Evolutionary conservation across 2,113 vertebrate genomes (phyloP).

Genomic region (Rhombomys opimus): DNA sequence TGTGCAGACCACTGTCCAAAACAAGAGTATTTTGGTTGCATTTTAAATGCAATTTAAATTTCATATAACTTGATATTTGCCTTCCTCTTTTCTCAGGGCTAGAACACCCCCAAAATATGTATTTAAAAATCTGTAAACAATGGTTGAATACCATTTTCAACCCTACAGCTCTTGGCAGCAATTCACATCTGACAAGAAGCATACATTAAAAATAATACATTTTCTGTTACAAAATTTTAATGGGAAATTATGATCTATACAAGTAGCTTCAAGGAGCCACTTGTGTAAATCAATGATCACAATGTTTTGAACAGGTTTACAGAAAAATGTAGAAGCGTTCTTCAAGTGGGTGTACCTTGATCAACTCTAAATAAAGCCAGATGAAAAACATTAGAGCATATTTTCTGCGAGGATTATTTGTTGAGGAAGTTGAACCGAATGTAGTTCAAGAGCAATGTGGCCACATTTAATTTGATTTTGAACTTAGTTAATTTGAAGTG

Average conservation of each 20-base stretch:
- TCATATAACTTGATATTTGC: constrained; percentile 25
- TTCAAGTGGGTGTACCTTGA: constrained; percentile 52
- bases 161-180: background rate
- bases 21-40: background rate
- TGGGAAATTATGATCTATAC: constrained; percentile 49
- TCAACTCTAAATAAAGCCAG: constrained; percentile 62
- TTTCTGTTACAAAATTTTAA: constrained; percentile 60
- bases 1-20: background rate
- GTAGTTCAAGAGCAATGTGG: constrained; percentile 32
- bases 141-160: constrained; percentile 26
- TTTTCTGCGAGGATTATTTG: constrained; percentile 55
- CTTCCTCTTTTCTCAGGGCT: background rate
- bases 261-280: constrained; percentile 31
- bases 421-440: constrained; percentile 53
- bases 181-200: constrained; percentile 38
- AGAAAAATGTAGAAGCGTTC: constrained; percentile 58
- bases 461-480: constrained; percentile 58
- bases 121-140: background rate
- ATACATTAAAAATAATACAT: constrained; percentile 38
- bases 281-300: constrained; percentile 34
- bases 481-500: constrained; percentile 65
- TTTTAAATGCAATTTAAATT: background rate
- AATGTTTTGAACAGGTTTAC: constrained; percentile 31
- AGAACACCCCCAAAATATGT: background rate
- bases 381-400: constrained; percentile 45